A percentile compares a stretch with the other conserved stretches of the same genome.
These are phyloP conservation scores for Orthosia gothica DNA, from an alignment of 2,888 invertebrate genomes.

Conservation along the genomic window DNA sequence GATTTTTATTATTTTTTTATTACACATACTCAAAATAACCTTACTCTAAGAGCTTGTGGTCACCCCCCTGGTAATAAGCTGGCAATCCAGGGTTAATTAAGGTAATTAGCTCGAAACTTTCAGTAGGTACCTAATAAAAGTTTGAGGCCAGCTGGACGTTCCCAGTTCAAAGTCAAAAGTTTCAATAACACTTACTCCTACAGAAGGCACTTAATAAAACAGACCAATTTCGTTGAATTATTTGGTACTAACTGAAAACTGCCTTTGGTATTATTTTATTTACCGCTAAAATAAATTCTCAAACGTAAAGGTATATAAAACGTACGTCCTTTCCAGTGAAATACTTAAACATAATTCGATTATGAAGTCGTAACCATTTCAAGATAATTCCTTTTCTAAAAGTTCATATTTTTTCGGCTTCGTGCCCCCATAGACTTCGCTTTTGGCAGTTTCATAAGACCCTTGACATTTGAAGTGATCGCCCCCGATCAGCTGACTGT, in stretches of 20 bases:
- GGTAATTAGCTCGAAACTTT: constrained; percentile 10
- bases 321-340: background rate
- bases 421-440: constrained; percentile 1
- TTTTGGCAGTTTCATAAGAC: constrained; percentile 44
- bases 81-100: background rate
- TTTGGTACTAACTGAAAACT: background rate
- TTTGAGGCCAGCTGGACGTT: constrained; percentile 1
- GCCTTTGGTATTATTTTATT: constrained; percentile 10
- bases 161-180: constrained; percentile 9
- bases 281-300: constrained; percentile 9
- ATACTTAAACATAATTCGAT: constrained; percentile 25
- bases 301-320: constrained; percentile 15
- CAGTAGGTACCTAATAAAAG: background rate
- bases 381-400: background rate
- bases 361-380: constrained; percentile 16
- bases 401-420: constrained; percentile 11
- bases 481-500: constrained; percentile 63
- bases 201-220: constrained; percentile 24
- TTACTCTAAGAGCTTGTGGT: no score
- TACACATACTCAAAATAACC: no score
- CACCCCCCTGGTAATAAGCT: background rate
- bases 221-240: constrained; percentile 15
- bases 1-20: no score
- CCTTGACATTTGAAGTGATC: constrained; percentile 63
- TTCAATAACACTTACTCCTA: constrained; percentile 22